These are phyloP conservation scores for Todus mexicanus DNA, from an alignment of 2,797 vertebrate species.

Conservation along the genomic window DNA sequence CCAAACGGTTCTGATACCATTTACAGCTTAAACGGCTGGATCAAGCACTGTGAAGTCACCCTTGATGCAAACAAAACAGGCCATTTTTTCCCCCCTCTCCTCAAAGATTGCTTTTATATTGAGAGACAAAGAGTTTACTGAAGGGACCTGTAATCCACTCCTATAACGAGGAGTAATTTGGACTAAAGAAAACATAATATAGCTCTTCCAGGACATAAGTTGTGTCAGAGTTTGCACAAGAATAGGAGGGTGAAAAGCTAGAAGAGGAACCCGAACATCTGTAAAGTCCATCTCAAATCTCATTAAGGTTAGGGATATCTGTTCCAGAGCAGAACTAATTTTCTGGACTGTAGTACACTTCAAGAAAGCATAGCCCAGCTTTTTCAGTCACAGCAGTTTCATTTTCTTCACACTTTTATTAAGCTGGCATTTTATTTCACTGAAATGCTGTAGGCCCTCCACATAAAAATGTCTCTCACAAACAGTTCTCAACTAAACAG, in stretches of 20 bases:
- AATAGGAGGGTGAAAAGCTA: not conserved
- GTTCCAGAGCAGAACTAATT: not conserved
- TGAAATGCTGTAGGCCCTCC: not conserved
- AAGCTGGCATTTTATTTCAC: slow-evolving; percentile 8
- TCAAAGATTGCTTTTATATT: not conserved
- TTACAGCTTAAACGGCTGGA: not conserved
- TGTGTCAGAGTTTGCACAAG: not conserved
- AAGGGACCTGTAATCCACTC: not conserved
- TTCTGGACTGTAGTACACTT: not conserved
- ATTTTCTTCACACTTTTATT: slow-evolving; percentile 1
- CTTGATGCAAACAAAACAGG: not conserved
- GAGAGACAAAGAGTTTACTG: not conserved
- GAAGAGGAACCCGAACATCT: not conserved
- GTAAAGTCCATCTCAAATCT: not conserved
- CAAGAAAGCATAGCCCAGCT: not conserved
- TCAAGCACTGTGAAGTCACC: not conserved
- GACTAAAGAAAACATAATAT: not conserved
- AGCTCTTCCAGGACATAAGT: not conserved
- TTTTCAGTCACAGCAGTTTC: not conserved
- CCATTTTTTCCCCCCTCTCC: not conserved
- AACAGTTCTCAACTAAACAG: not conserved
- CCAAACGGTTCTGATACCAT: not conserved
- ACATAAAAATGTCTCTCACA: not conserved
- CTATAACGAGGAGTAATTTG: not conserved
- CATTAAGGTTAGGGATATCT: not conserved